Evolutionary conservation across 2,797 vertebrate genomes (phyloP), one percentile per base, ranked within the genome.

Genomic region (Epinephelus coioides): DNA sequence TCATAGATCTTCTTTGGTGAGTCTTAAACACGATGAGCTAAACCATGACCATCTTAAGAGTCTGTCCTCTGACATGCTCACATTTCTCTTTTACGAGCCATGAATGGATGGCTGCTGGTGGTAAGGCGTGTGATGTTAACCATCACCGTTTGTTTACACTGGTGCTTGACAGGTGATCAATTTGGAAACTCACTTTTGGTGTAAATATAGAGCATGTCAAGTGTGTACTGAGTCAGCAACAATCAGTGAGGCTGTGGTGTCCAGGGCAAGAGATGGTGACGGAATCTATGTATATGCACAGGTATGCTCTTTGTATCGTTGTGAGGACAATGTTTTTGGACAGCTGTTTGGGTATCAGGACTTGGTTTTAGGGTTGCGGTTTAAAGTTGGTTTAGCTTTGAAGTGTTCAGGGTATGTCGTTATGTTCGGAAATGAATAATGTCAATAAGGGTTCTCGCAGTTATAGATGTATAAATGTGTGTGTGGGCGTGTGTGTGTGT

Each of bases 41-140:
- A 46, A 55, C 44, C 53, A 64, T 3, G 51, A 67, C 11, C 38
- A 40, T n/a, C 62, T 46, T 34, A 9, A 44, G 19, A 17, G 19
- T 73, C 49, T 21, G 25, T 55, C 7, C 27, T 65, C 40, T 65
- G 54, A 77, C 38, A 65, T 40, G 5, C 23, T 51, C 25, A 12
- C 46, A 57, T 65, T 57, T 49, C 27, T 73, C 43, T 73, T 63
- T 59, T 51, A 79, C 40, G 40, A 40, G 7, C 23, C 27, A 44
- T 59, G 6, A 46, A 66, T 0, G 3, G 14, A 40, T n/a, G 50
- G 44, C 57, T 61, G 69, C 6, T 38, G 50, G 43, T 73, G 19
- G 40, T 30, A 15, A 44, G 7, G 25, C 0, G 1, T 17, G 3
- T 49, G 23, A 62, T 53, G 59, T 49, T 51, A 43, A 50, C 38